Conservation (phyloP, 2,113 vertebrate genomes). For the Daphoenositta chrysoptera region DNA sequence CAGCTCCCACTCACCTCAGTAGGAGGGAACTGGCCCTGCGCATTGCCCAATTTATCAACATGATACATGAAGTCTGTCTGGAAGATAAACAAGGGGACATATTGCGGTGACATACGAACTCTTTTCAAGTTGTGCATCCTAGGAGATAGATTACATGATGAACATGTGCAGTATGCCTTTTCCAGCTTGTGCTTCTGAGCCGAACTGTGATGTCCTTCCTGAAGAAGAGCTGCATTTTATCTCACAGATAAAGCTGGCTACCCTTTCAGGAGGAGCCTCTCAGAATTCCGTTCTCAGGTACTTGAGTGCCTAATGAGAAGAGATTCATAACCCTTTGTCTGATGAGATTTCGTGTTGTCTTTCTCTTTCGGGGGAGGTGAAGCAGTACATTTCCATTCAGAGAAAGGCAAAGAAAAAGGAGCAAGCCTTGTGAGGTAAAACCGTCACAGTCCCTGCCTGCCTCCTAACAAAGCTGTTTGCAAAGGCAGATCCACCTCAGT, state of each 20-base stretch:
- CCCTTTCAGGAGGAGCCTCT: neutral
- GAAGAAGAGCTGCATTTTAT: neutral
- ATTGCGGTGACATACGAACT: neutral
- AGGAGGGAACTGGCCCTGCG: conserved; percentile 20
- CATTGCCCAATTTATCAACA: conserved; percentile 36
- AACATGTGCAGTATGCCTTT: neutral
- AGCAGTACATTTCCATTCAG: neutral
- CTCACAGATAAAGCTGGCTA: neutral
- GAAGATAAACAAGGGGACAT: conserved; percentile 49
- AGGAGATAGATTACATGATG: conserved; percentile 34
- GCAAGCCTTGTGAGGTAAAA: neutral
- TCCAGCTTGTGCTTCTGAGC: neutral
- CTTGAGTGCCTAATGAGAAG: neutral
- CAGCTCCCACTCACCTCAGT: conserved; percentile 33
- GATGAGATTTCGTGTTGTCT: neutral
- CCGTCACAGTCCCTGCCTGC: neutral
- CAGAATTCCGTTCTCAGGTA: neutral
- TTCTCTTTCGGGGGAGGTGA: neutral
- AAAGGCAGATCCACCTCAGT: neutral
- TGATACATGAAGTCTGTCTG: conserved; percentile 46
- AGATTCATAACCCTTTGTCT: neutral
- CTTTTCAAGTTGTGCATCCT: conserved; percentile 43
- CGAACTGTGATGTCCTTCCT: conserved; percentile 4
- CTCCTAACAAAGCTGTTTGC: neutral
- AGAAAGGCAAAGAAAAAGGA: neutral